Evolutionary conservation across 2,113 vertebrate species (phyloP), one percentile per base, ranked within the genome.

Genomic region (Notothenia rossii): DNA sequence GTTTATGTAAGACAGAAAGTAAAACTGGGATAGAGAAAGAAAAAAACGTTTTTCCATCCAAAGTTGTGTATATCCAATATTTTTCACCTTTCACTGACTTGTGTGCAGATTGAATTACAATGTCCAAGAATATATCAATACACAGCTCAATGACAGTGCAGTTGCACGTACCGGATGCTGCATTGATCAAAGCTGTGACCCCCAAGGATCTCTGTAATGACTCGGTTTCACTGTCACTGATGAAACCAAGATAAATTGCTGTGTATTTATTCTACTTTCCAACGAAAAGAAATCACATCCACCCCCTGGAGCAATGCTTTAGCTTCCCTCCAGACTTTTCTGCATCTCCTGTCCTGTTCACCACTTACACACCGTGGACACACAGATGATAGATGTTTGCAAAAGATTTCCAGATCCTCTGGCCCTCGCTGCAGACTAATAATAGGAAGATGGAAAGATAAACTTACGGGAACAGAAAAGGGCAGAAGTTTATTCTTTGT

Each of bases 361-460:
- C n/a, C 63, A 76, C 59, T 56, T 20, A 33, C 62, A 72, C 22
- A 54, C 18, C 1, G 1, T 1, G 8, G 58, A 77, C 64, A 51
- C 53, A n/a, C 17, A 9, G 59, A 62, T 33, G 64, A 74, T 33
- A 5, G 60, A 79, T 75, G 62, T 49, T 8, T 53, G 55, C n/a
- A 59, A 46, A 43, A 54, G 75, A 74, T 60, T 29, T 82, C 64
- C 76, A 33, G 43, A 29, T 84, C 54, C 18, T 58, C 73, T 75
- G 56, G 65, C 54, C 9, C 63, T 61, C 5, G 14, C 65, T 63
- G 56, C 64, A 68, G 60, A 12, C 76, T 84, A 79, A 76, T 67
- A 81, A 83, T 71, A 87, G 77, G 81, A 81, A 75, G 66, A 73
- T 72, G 59, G 77, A 80, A 77, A 73, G 64, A 80, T 64, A 63